Percentiles rank a stretch among this genome's conserved stretches.
Conservation (phyloP, 2,888 invertebrate species). For the Ornithoptera priamus region DNA sequence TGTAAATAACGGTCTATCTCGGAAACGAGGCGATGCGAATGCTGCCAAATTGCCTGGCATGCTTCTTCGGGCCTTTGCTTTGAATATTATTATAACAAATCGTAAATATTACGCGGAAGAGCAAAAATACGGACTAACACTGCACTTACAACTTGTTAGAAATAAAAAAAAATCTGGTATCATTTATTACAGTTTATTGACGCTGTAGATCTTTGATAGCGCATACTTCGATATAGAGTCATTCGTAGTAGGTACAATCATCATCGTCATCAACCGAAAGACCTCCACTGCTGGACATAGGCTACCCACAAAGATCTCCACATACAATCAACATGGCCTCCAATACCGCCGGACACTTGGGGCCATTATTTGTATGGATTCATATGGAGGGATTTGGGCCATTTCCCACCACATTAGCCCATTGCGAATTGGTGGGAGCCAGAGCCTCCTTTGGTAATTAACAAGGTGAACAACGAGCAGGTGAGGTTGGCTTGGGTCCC, state of each 20-base stretch:
- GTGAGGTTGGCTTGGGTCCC: too few species aligned
- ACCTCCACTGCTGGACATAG: too few species aligned
- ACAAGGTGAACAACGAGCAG: too few species aligned
- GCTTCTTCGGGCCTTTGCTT: conserved; percentile 18
- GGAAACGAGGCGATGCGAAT: conserved; percentile 19
- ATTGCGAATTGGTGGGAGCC: too few species aligned
- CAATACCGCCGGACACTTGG: too few species aligned
- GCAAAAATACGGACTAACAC: not conserved
- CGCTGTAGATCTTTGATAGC: not conserved
- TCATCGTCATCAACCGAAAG: not conserved
- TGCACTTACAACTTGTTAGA: not conserved
- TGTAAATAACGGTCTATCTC: conserved; percentile 28
- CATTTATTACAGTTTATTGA: not conserved
- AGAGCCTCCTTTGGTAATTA: too few species aligned
- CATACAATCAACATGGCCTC: too few species aligned
- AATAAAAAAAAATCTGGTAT: not conserved
- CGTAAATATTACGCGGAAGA: conserved; percentile 12
- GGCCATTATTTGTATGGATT: too few species aligned
- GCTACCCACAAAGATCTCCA: too few species aligned
- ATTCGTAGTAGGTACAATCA: not conserved
- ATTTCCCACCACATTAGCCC: too few species aligned
- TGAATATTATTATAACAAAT: conserved; percentile 29
- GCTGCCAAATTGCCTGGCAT: conserved; percentile 29
- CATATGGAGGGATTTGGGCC: too few species aligned
- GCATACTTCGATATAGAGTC: not conserved